Evolutionary conservation across 2,888 invertebrate species (phyloP), one percentile per base, ranked within the genome.

Genomic region (Boloria euphrosyne): DNA sequence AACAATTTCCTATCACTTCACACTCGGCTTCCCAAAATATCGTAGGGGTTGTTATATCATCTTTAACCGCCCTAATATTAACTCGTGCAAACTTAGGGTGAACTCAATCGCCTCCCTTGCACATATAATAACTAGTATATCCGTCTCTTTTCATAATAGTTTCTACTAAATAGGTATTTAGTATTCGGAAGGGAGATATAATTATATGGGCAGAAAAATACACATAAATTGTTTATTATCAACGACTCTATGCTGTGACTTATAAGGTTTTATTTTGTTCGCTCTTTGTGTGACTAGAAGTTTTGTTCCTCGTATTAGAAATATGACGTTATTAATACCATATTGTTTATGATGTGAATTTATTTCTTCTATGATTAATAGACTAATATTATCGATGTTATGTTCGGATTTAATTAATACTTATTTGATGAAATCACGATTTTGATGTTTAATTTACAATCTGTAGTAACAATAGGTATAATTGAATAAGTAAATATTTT

Each of bases 91-190:
- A 81, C 81, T 80, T 81, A 75, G 87, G 89, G 89, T 79, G 85
- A 83, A 80, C 80, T 81, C 78, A 77, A 77, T 38, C 68, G 4
- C 85, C 88, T 74, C 82, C 78, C 68, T 88, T 80, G 18, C 74
- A 70, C 85, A 17, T 18, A 31, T 4, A 0, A 14, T n/a, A 55
- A 22, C 6, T 14, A 47, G 62, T 77, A 79, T 67, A 6, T 44
- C 65, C 54, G 2, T 84, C 81, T 69, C 80, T 73, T 49, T 84
- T 80, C 71, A 61, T 74, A 81, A 85, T 87, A 87, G 85, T 85
- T 83, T 78, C 78, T 82, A 87, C 88, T 90, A 90, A 91, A 90
- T 90, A 90, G 89, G 88, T 87, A 87, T 91, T 92, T 91, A 90
- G 90, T 90, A 91, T 90, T 91, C 91, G 81, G 85, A 85, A 89